Evolutionary conservation across 2,113 vertebrate genomes (phyloP).

Genomic region (Ictidomys tridecemlineatus): DNA sequence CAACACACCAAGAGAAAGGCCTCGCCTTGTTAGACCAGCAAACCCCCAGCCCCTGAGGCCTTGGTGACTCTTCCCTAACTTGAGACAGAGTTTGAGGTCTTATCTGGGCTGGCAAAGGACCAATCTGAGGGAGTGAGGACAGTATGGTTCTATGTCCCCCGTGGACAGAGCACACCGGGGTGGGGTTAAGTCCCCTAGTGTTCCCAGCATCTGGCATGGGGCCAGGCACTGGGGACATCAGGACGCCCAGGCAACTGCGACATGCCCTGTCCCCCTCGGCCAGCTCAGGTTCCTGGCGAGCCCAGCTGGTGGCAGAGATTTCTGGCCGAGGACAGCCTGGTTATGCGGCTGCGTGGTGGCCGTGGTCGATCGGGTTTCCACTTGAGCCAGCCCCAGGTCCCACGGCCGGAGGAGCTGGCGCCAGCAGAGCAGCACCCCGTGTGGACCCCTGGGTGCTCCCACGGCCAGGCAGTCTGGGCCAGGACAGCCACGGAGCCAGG

Average conservation of each 20-base stretch:
- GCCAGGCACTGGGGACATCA: background rate
- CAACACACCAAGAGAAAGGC: fast-evolving
- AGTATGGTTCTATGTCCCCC: background rate
- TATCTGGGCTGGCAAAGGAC: background rate
- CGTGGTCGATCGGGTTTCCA: background rate
- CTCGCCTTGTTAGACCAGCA: background rate
- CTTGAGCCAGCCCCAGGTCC: background rate
- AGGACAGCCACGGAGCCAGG: fast-evolving
- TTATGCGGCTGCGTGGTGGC: background rate
- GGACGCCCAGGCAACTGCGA: background rate
- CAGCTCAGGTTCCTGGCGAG: background rate
- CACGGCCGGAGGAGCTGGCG: fast-evolving
- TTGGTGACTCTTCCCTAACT: background rate
- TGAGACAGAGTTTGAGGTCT: background rate
- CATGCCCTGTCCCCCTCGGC: background rate
- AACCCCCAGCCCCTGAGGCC: background rate
- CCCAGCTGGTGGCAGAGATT: background rate
- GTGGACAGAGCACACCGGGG: background rate
- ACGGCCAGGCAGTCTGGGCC: fast-evolving
- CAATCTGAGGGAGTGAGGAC: background rate
- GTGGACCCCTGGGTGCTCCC: fast-evolving
- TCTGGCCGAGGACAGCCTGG: conserved; percentile 19
- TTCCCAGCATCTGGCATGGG: background rate
- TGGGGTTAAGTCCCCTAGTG: fast-evolving
- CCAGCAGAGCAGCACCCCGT: background rate